Percentiles rank a stretch among this genome's conserved stretches.
phyloP scores from a whole-genome alignment of 2,888 invertebrate species.

The Phyto melanocephala region DNA sequence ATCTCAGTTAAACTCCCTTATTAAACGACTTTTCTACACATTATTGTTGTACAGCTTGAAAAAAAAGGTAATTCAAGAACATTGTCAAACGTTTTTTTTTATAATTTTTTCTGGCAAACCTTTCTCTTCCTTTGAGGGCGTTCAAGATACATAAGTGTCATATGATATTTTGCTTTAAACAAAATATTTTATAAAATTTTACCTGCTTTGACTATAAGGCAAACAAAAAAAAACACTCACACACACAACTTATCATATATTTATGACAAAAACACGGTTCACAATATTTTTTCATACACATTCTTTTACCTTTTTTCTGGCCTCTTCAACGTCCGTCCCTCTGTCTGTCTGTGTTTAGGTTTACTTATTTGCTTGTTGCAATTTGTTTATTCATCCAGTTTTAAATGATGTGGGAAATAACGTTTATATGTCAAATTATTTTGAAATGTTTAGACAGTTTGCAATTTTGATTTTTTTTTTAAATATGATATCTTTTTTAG shows the following conservation, averaged over 20 bases:
- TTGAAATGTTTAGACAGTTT: slow-evolving; percentile 78
- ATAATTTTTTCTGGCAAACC: neutral
- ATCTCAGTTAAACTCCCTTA: neutral
- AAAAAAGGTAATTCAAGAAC: slow-evolving; percentile 62
- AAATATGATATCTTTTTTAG: slow-evolving; percentile 45
- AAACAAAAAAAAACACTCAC: neutral
- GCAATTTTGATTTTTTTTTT: slow-evolving; percentile 45
- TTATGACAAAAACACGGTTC: slow-evolving; percentile 36
- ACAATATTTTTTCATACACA: slow-evolving; percentile 23
- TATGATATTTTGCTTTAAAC: slow-evolving; percentile 42
- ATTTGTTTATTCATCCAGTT: neutral
- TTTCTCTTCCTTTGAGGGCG: slow-evolving; percentile 33
- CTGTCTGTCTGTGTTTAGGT: neutral
- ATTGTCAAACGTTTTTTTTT: slow-evolving; percentile 43
- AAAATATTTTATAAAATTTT: slow-evolving; percentile 20
- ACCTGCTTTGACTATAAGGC: slow-evolving; percentile 20
- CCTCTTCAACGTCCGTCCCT: neutral
- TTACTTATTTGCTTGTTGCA: neutral
- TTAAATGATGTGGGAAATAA: slow-evolving; percentile 72
- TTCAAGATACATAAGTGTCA: slow-evolving; percentile 32
- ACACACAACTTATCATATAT: neutral
- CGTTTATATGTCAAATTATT: slow-evolving; percentile 77
- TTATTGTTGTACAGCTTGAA: neutral
- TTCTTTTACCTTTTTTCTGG: neutral
- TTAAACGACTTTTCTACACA: neutral